Conservation (phyloP, 2,113 vertebrate species). For the Cyprinus carpio region DNA sequence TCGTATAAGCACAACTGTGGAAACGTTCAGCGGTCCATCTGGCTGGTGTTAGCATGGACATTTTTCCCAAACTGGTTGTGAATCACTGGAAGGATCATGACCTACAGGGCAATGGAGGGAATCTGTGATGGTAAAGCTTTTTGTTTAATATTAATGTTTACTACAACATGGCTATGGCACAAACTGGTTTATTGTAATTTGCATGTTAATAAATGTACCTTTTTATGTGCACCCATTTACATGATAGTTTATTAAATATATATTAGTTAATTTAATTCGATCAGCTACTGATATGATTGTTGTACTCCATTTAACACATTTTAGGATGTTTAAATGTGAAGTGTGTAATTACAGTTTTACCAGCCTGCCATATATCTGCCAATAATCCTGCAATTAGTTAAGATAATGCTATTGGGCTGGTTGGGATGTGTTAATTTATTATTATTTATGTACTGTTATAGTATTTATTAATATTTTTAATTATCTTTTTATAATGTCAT, state of each 20-base stretch:
- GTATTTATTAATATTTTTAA: neutral
- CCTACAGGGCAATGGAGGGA: neutral
- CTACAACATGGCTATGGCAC: neutral
- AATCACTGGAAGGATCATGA: conserved; percentile 15
- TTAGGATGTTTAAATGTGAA: neutral
- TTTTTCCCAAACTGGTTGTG: conserved; percentile 15
- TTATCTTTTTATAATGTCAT: neutral
- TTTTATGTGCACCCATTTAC: neutral
- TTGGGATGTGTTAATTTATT: neutral
- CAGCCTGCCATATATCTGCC: neutral
- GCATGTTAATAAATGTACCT: neutral
- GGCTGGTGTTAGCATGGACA: neutral
- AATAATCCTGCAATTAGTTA: neutral
- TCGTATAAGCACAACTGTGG: neutral
- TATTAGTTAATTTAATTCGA: neutral
- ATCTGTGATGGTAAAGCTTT: neutral
- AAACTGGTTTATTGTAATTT: neutral
- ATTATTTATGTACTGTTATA: neutral
- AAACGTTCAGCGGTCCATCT: neutral
- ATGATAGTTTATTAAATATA: neutral
- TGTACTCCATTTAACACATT: neutral
- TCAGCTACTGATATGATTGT: neutral
- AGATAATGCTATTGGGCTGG: neutral
- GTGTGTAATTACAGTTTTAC: neutral
- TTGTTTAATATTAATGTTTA: neutral